Base-by-base conservation (phyloP, 2,113 vertebrate genomes). In the Melierax canorus region DNA sequence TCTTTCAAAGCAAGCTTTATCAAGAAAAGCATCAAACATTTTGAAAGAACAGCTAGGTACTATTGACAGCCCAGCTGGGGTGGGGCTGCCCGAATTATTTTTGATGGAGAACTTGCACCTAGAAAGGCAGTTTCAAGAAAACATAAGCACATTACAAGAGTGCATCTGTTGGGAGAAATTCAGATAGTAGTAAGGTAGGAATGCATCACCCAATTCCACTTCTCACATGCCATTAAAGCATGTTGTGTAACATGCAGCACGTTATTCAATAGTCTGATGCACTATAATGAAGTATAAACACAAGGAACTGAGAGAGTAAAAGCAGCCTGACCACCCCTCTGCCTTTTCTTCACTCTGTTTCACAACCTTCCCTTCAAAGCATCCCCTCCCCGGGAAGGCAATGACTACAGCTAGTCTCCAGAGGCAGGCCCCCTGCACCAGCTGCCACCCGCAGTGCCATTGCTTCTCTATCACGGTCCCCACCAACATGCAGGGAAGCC, bases 401-500 rank as follows among this genome's bases (percentile, higher is more conserved):
- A 77, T 23, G 27, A 63, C 46, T 64, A 55, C 60, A 66, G 58
- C 45, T 58, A 13, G 19, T 46, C 29, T 68, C 62, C 10, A 4
- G 32, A 59, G 39, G 72, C 0, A 1, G 78, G 22, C 32, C 34
- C 34, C 29, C 1, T 0, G 62, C 45, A 66, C 30, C 53, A 82
- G 36, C 21, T 26, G 43, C 34, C 34, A 36, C 56, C 34, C 10
- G 0, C 18, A 79, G 18, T 1, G 1, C 45, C 30, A 39, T 7
- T 2, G 1, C 29, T 76, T n/a, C 62, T 72, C 80, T 48, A 55
- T 5, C 38, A n/a, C 0, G 0, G n/a, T 6, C 46, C 36, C 26
- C 15, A 3, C 34, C 1, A 2, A 16, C 0, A 4, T 0, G 0
- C 21, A 43, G 32, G 50, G 29, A 72, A 63, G 20, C 0, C 0